Conservation (phyloP, 2,888 invertebrate species). For the Globia sparganii region DNA sequence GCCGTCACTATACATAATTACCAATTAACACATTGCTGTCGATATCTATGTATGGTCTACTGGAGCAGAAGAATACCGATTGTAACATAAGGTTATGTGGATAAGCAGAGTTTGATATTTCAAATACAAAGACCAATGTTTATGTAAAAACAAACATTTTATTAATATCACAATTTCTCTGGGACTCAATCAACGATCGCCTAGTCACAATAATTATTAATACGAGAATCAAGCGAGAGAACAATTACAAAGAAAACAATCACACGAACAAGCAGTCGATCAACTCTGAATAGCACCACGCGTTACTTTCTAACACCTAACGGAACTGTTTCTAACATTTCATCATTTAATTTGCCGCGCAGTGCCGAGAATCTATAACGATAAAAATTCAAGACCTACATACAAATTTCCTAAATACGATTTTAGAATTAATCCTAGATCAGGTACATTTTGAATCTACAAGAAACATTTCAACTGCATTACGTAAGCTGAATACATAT, state of each 20-base stretch:
- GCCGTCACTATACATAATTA: conserved; percentile 64
- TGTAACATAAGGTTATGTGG: conserved; percentile 15
- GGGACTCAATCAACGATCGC: conserved; percentile 79
- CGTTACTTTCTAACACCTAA: conserved; percentile 71
- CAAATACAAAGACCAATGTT: conserved; percentile 58
- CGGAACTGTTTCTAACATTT: conserved; percentile 61
- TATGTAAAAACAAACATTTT: conserved; percentile 82
- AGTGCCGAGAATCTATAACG: conserved; percentile 54
- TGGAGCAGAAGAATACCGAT: conserved; percentile 50
- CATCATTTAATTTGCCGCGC: conserved; percentile 65
- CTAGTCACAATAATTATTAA: conserved; percentile 73
- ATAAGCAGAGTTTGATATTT: background rate
- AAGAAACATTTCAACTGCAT: conserved; percentile 72
- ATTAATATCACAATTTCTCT: conserved; percentile 90
- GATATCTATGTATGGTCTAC: conserved; percentile 47
- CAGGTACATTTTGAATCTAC: conserved; percentile 83
- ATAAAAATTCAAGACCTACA: conserved; percentile 66
- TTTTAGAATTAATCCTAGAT: conserved; percentile 79
- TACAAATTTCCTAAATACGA: conserved; percentile 72
- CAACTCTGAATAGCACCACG: conserved; percentile 64
- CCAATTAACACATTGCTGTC: conserved; percentile 27
- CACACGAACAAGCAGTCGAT: conserved; percentile 69
- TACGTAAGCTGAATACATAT: conserved; percentile 72
- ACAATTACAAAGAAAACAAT: conserved; percentile 71
- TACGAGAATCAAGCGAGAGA: conserved; percentile 77